Base-by-base conservation (phyloP, 2,888 invertebrate species). In the Aphidius colemani region DNA sequence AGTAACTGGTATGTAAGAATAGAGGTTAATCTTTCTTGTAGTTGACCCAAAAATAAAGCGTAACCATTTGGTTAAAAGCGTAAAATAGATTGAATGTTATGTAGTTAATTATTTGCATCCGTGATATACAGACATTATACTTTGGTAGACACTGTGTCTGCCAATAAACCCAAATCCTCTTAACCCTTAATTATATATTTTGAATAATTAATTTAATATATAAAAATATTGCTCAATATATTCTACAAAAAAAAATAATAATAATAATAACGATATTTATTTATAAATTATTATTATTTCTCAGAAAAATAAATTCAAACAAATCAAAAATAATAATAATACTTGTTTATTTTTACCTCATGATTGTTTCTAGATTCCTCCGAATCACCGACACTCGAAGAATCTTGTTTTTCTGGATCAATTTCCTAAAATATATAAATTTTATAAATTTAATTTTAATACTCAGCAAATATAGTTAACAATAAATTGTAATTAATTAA, bases 391-490 rank as follows among this genome's bases (percentile, higher is more conserved):
- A 78, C 78, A 60, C 78, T 75, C 18, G 77, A 77, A 51, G 76
- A 66, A 67, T 85, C 84, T 80, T 89, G 89, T 76, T 88, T 88
- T 69, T 90, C 90, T 72, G 88, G 88, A 81, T 90, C 89, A 74
- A 89, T 85, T 82, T 90, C 90, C 90, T 90, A 75, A 61, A 82
- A 84, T 68, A 69, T 69, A 74, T 30, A 30, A 30, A 30, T 30
- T 30, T 30, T 5, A 30, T 30, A 5, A 30, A 30, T 30, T 30
- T 5, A 30, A 30, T 30, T 30, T 30, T 5, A 5, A 30, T 30
- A 30, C 30, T 30, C 5, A 30, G 2, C 4, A 4, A 18, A 18
- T 18, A 30, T 30, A 18, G 3, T 30, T 30, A 78, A 82, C 68
- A 70, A 61, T 69, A 67, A 63, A 63, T 68, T 46, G 41, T 13